Percentiles rank a stretch among this genome's conserved stretches.
These are phyloP conservation scores for Pantala flavescens DNA, from an alignment of 1,140 invertebrate genomes.

Conservation along the genomic window DNA sequence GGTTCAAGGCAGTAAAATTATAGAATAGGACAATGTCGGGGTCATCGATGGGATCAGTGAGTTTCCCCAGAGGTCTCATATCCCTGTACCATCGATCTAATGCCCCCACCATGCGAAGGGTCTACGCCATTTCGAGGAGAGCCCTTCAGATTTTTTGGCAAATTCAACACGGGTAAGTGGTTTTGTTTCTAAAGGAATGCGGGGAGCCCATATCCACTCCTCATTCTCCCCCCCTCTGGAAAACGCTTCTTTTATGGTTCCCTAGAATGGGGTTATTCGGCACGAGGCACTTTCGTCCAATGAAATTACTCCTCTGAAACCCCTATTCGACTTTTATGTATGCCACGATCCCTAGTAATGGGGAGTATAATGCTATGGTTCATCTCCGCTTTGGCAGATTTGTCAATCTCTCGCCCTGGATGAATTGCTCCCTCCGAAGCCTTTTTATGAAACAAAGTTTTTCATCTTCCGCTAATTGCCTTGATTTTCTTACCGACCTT, in stretches of 20 bases:
- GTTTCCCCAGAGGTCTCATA: too few relatives aligned
- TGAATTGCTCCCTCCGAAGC: too few relatives aligned
- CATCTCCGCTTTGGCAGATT: constrained; percentile 7
- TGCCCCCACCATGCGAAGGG: not conserved
- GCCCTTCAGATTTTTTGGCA: constrained; percentile 5
- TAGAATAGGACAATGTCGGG: too few relatives aligned
- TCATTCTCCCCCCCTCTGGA: not conserved
- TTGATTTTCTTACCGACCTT: too few relatives aligned
- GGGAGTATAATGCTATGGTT: not conserved
- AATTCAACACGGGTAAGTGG: constrained; percentile 8
- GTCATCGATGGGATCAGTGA: too few relatives aligned
- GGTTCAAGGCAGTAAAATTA: too few relatives aligned
- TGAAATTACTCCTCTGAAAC: constrained; percentile 6
- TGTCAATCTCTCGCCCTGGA: not conserved
- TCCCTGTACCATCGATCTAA: not conserved
- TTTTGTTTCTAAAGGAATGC: constrained; percentile 3
- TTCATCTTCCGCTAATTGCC: too few relatives aligned
- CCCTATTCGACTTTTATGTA: constrained; percentile 6
- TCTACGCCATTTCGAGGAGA: not conserved
- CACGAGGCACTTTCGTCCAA: not conserved
- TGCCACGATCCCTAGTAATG: not conserved
- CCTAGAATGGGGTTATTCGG: not conserved
- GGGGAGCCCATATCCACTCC: constrained; percentile 1
- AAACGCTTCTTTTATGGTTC: not conserved
- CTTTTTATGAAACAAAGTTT: too few relatives aligned